Evolutionary conservation across 1,140 invertebrate genomes (phyloP), one percentile per base, ranked within the genome.

Genomic region (Bradynema listronoti): DNA sequence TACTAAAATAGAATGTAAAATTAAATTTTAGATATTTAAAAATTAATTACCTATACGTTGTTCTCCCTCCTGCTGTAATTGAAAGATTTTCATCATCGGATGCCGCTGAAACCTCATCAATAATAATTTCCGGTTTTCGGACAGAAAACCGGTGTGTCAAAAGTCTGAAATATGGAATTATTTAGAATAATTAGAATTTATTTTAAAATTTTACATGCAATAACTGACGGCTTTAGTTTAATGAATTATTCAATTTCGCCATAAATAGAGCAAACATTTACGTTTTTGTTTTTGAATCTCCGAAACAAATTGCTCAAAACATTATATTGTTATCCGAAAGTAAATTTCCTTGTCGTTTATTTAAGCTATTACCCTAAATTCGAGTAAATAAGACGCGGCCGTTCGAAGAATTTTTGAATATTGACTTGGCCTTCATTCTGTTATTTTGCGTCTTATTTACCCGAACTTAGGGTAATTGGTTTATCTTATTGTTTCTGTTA

Each of bases 91-190:
- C 56, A 9, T 54, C 63, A n/a, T n/a, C n/a, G 5, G 69, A 66
- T 34, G 54, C 14, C 16, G 50, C 30, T 16, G 63, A 66, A 3
- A 73, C 72, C 49, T 76, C 73, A 32, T 76, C 73, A 16, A 76
- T 77, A 22, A 76, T 62, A 47, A 76, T 76, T 58, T 77, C 71
- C 19, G 73, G 73, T 33, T 77, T 74, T 27, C 61, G 59, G n/a
- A 77, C 45, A 19, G 73, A 76, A 30, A 71, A 52, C 16, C 52
- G 55, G 1, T 67, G 25, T 39, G n/a, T 5, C 1, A 73, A 14
- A 32, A 39, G 47, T 42, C 55, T 67, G 16, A 24, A 47, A 65
- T 22, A 58, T 50, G 11, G 27, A 34, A 9, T 1, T n/a, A n/a
- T 14, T 4, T 24, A n/a, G n/a, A 51, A 6, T 4, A 34, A 1